phyloP scores from a whole-genome alignment of 64 coral and sea anemone species.

The Hydrozoanthus tunicans region DNA sequence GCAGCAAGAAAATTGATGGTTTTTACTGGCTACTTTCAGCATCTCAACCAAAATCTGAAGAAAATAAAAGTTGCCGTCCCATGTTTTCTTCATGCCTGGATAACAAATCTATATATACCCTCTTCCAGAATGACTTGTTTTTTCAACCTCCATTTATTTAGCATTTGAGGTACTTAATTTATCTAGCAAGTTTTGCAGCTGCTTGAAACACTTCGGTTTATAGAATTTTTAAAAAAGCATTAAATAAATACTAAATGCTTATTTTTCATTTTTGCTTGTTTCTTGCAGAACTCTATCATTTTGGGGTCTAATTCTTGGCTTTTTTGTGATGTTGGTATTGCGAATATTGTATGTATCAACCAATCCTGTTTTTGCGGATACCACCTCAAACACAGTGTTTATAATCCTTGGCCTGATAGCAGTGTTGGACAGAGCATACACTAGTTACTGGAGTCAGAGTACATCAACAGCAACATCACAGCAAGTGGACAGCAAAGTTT shows the following conservation, averaged over 20 bases:
- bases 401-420: slow-evolving; percentile 67
- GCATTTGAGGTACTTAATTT: too few relatives aligned
- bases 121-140: too few relatives aligned
- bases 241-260: neutral
- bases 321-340: slow-evolving; percentile 77
- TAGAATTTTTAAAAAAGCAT: too few relatives aligned
- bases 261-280: neutral
- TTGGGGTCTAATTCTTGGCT: slow-evolving; percentile 94
- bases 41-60: too few relatives aligned
- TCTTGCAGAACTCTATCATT: slow-evolving; percentile 88
- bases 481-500: slow-evolving; percentile 60
- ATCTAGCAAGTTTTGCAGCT: too few relatives aligned
- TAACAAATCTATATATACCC: too few relatives aligned
- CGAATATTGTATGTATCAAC: slow-evolving; percentile 78
- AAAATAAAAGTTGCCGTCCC: too few relatives aligned
- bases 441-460: slow-evolving; percentile 69
- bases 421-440: slow-evolving; percentile 74
- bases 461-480: neutral
- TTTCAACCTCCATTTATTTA: too few relatives aligned
- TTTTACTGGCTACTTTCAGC: too few relatives aligned
- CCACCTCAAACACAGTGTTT: slow-evolving; percentile 70
- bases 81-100: too few relatives aligned
- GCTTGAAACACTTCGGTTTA: too few relatives aligned
- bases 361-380: slow-evolving; percentile 90
- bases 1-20: too few relatives aligned